Percentiles rank a stretch among this genome's conserved stretches.
Conservation (phyloP, 2,113 vertebrate genomes). For the Morone chrysops region DNA sequence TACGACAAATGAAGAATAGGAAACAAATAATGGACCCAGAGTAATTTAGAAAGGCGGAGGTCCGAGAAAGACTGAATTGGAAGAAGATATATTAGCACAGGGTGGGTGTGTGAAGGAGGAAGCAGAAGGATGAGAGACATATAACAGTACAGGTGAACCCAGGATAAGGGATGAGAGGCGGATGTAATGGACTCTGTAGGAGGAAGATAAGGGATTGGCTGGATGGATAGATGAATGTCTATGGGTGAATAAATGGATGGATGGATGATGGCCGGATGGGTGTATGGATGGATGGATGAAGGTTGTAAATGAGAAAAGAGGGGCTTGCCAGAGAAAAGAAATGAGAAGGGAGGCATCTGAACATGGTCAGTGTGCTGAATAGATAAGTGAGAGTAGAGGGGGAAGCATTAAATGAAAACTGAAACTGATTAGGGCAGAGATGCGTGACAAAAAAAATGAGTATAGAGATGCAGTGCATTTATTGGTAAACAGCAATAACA, state of each 20-base stretch:
- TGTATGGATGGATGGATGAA: slow-evolving; percentile 29
- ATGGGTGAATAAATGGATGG: slow-evolving; percentile 11
- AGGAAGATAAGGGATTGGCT: slow-evolving; percentile 49
- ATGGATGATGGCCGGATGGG: slow-evolving; percentile 1
- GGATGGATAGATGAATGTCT: slow-evolving; percentile 36
- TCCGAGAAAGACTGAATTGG: slow-evolving; percentile 18
- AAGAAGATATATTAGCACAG: slow-evolving; percentile 48
- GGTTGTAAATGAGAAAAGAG: slow-evolving; percentile 36
- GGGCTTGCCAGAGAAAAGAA: slow-evolving; percentile 1
- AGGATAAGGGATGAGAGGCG: slow-evolving; percentile 36
- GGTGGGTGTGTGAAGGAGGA: neutral
- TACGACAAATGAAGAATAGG: neutral
- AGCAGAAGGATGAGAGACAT: slow-evolving; percentile 30
- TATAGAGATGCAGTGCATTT: neutral
- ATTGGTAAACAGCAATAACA: neutral
- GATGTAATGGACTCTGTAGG: slow-evolving; percentile 52
- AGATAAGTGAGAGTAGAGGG: slow-evolving; percentile 11
- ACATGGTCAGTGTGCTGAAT: slow-evolving; percentile 27
- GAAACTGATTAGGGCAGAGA: slow-evolving; percentile 1
- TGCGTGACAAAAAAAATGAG: neutral
- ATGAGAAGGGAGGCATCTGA: neutral
- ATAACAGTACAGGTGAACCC: slow-evolving; percentile 41
- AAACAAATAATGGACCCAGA: slow-evolving; percentile 31
- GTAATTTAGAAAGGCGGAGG: slow-evolving; percentile 20
- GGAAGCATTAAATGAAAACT: slow-evolving; percentile 2